phyloP scores from a whole-genome alignment of 2,888 invertebrate genomes.

The Willowsia nigromaculata region DNA sequence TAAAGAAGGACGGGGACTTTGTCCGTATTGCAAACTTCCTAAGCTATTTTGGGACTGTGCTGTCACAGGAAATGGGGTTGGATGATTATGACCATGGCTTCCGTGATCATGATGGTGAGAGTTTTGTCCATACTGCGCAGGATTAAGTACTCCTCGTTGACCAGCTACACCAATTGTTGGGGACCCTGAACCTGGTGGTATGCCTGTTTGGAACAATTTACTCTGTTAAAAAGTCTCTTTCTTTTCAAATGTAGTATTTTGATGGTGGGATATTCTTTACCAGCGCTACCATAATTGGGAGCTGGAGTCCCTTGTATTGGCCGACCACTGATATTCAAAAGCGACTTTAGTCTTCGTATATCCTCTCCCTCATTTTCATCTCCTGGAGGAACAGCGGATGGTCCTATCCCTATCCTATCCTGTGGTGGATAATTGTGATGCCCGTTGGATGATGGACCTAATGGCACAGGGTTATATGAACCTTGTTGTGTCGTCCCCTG shows the following conservation, averaged over 20 bases:
- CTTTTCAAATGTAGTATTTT: neutral
- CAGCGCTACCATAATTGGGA: constrained; percentile 21
- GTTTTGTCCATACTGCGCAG: constrained; percentile 21
- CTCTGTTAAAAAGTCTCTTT: neutral
- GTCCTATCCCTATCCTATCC: neutral
- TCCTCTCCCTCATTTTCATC: constrained; percentile 62
- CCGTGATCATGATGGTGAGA: constrained; percentile 24
- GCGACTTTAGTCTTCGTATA: constrained; percentile 46
- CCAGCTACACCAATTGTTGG: constrained; percentile 53
- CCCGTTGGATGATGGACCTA: neutral
- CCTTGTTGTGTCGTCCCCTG: neutral
- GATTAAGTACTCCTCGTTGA: constrained; percentile 51
- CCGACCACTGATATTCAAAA: constrained; percentile 42
- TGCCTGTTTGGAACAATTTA: neutral
- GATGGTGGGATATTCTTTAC: neutral
- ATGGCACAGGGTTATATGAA: constrained; percentile 27
- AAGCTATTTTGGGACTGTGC: constrained; percentile 47
- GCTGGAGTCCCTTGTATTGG: neutral
- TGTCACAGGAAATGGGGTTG: constrained; percentile 49
- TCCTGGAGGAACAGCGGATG: constrained; percentile 21
- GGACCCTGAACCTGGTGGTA: neutral
- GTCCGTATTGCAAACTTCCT: constrained; percentile 47
- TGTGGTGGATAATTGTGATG: neutral
- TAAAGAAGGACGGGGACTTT: neutral
- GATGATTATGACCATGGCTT: constrained; percentile 33